A percentile compares a stretch with the other conserved stretches of the same genome.
phyloP scores from a whole-genome alignment of 2,888 invertebrate species.

The Cephus pygmeus region DNA sequence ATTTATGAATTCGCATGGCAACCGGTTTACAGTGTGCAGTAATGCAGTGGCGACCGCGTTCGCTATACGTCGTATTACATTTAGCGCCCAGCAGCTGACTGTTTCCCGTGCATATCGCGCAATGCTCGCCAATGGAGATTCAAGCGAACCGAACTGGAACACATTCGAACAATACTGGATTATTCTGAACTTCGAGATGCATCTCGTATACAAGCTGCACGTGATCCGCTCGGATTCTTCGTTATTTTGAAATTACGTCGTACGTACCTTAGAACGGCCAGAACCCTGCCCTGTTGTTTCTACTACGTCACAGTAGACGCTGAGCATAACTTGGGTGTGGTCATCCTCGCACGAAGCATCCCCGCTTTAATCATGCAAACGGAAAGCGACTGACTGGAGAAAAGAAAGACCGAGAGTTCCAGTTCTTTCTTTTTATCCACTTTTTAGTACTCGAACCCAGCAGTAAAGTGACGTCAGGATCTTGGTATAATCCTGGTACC shows the following conservation, averaged over 20 bases:
- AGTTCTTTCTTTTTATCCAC: too few relatives aligned
- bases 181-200: neutral
- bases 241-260: neutral
- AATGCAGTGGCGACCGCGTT: too few relatives aligned
- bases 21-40: too few relatives aligned
- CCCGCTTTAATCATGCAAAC: neutral
- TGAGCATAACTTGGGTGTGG: neutral
- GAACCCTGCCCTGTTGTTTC: neutral
- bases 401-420: neutral
- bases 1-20: too few relatives aligned
- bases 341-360: neutral
- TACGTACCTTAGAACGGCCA: too few relatives aligned
- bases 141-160: neutral
- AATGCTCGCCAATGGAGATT: neutral
- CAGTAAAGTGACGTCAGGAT: too few relatives aligned
- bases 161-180: neutral
- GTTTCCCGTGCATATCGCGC: neutral
- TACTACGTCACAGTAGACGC: neutral
- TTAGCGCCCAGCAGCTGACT: neutral
- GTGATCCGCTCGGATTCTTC: neutral
- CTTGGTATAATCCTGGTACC: too few relatives aligned
- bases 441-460: too few relatives aligned
- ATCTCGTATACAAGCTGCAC: neutral
- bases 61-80: too few relatives aligned
- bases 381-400: neutral